These are phyloP conservation scores for Sorex maritimensis DNA, from an alignment of 2,797 vertebrate genomes.

Conservation along the genomic window DNA sequence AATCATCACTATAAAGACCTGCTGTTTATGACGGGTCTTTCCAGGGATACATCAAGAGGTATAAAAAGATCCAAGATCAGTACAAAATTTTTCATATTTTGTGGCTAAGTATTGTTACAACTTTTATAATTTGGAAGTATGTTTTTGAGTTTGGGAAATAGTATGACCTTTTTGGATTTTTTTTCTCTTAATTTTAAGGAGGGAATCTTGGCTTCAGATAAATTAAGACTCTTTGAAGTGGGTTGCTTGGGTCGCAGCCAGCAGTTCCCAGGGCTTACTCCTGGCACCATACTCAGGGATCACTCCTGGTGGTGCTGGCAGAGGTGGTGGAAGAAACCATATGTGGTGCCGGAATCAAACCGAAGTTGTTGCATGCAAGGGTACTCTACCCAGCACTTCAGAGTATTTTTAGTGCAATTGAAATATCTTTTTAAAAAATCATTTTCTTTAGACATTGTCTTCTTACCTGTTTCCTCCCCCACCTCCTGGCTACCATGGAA, in stretches of 20 bases:
- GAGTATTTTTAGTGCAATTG: slow-evolving; percentile 33
- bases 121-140: background rate
- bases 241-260: no score
- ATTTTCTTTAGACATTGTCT: background rate
- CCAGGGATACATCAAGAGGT: background rate
- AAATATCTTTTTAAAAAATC: background rate
- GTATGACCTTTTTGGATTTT: background rate
- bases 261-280: no score
- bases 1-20: background rate
- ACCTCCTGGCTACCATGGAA: slow-evolving; percentile 84
- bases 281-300: no score
- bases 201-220: slow-evolving; percentile 33
- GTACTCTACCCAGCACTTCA: background rate
- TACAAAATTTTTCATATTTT: background rate
- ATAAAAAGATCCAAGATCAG: background rate
- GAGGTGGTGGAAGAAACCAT: no score
- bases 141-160: background rate
- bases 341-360: no score
- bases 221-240: slow-evolving; percentile 8
- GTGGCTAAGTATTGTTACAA: slow-evolving; percentile 21
- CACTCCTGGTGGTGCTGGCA: no score
- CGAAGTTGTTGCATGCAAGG: no score
- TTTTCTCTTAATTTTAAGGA: slow-evolving; percentile 17
- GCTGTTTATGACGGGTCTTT: background rate
- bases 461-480: slow-evolving; percentile 1